phyloP scores from a whole-genome alignment of 1,140 invertebrate species.

The Polypedilum vanderplanki region DNA sequence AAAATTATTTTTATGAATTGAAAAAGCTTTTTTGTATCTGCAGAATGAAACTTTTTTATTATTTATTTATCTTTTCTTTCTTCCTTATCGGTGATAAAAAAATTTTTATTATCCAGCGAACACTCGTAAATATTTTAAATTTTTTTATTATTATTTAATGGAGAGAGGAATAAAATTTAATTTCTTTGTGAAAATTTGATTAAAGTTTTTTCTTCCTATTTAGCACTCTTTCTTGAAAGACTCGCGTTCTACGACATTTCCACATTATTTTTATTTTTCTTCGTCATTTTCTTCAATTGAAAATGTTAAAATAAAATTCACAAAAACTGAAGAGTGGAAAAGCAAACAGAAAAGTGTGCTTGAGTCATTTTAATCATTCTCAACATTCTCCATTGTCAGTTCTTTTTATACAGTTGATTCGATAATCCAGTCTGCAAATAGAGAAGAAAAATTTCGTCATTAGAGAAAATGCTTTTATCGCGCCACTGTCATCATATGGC shows the following conservation, averaged over 20 bases:
- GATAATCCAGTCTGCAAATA: no score
- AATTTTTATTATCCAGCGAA: neutral
- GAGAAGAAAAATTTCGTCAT: no score
- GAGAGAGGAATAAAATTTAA: neutral
- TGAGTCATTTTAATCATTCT: no score
- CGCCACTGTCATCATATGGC: no score
- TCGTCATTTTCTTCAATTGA: neutral
- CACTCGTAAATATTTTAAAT: neutral
- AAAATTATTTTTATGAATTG: neutral
- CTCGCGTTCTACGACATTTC: neutral
- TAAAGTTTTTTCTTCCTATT: neutral
- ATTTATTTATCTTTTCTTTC: neutral
- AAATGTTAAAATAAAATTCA: neutral
- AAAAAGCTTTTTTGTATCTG: neutral
- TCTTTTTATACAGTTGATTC: no score
- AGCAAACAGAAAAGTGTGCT: neutral
- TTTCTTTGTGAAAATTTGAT: no score
- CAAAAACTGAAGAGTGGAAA: neutral
- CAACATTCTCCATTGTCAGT: no score
- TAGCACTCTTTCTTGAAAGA: neutral
- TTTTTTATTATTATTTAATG: conserved; percentile 12
- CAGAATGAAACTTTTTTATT: neutral
- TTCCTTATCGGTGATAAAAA: neutral
- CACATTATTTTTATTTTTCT: neutral
- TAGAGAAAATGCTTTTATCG: no score